Evolutionary conservation across 2,113 vertebrate species (phyloP), one percentile per base, ranked within the genome.

Genomic region (Hippolais icterina): DNA sequence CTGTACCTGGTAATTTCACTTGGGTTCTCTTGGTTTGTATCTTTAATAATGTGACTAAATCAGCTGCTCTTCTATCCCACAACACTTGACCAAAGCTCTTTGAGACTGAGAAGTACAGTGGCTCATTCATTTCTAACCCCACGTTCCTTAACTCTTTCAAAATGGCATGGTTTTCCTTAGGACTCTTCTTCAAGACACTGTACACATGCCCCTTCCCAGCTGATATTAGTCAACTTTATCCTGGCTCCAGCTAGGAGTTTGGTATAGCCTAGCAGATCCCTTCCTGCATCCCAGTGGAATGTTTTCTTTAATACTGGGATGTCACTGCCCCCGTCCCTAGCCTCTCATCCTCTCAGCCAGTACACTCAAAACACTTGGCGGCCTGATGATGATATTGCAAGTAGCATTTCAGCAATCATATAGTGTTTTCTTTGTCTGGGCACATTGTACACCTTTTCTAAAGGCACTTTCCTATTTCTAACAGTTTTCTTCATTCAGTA

Each of bases 61-160:
- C 15, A 4, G 17, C 27, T 77, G 27, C 10, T 54, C 18, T 78
- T 83, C 46, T 61, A 19, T 19, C n/a, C n/a, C n/a, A 35, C 31
- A 47, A 18, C 27, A 59, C 16, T 59, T 93, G 37, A 52, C 33
- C 59, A 69, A 69, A 69, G 25, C 29, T 69, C 53, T 91, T 31
- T 69, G 50, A 77, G 56, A 42, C 13, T 46, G 50, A 92, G 87
- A 80, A 83, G 53, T 49, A 54, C 12, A 49, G 42, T 31, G 35
- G 49, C 42, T 80, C 13, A 31, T 83, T 68, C 0, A 0, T 85
- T 82, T 71, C 3, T 5, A 72, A 28, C 5, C 11, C 35, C 2
- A 0, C 15, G 11, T 56, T 71, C 33, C 42, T 83, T 27, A 49
- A 35, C 16, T 63, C 37, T 63, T 89, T 41, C 52, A 57, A 42